These are phyloP conservation scores for Thereva nobilitata DNA, from an alignment of 2,888 invertebrate genomes.

Conservation along the genomic window DNA sequence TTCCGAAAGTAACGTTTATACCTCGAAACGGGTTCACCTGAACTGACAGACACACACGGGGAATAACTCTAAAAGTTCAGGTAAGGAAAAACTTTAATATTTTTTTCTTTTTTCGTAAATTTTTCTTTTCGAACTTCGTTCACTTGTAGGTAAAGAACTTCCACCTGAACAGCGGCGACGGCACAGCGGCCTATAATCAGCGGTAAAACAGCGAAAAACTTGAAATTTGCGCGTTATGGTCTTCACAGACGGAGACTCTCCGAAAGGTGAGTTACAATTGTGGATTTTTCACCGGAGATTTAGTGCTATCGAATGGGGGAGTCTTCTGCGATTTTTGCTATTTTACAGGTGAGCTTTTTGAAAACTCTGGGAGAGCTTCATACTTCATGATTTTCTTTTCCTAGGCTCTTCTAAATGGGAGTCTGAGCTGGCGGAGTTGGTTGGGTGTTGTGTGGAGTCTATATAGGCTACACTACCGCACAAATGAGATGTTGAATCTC, in stretches of 20 bases:
- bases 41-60: constrained; percentile 10
- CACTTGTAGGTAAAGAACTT: background rate
- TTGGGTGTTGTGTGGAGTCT: background rate
- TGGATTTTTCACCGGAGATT: background rate
- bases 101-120: constrained; percentile 12
- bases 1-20: constrained; percentile 20
- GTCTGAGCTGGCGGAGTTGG: too few relatives aligned
- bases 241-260: background rate
- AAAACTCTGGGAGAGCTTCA: too few relatives aligned
- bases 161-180: too few relatives aligned
- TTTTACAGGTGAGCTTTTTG: constrained; percentile 3
- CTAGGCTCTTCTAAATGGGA: too few relatives aligned
- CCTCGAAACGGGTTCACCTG: constrained; percentile 27
- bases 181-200: constrained; percentile 14
- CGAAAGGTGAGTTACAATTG: background rate
- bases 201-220: constrained; percentile 29
- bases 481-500: background rate
- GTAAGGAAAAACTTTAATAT: constrained; percentile 13
- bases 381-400: too few relatives aligned
- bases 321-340: constrained; percentile 8
- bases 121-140: background rate
- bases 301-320: constrained; percentile 5
- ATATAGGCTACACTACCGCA: constrained; percentile 3
- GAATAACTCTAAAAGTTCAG: background rate
- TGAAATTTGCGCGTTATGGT: constrained; percentile 22